phyloP scores from a whole-genome alignment of 2,113 vertebrate species.

The Toxotes jaculatrix region DNA sequence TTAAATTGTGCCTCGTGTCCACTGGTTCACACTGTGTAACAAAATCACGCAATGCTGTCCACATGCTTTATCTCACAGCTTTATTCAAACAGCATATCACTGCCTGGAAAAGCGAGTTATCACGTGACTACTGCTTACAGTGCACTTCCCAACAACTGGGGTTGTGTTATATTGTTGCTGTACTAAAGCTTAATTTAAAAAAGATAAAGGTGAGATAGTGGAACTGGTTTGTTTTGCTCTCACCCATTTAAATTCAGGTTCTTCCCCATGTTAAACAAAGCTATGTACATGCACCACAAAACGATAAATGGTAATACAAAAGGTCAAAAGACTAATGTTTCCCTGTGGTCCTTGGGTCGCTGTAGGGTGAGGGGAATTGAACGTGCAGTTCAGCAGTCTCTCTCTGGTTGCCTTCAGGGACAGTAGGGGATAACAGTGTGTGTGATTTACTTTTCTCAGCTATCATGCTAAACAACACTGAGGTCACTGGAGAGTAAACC shows the following conservation, averaged over 20 bases:
- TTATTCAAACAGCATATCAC: not conserved
- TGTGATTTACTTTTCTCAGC: slow-evolving; percentile 25
- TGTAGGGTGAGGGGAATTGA: slow-evolving; percentile 1
- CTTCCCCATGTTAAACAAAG: not conserved
- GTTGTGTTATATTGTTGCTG: not conserved
- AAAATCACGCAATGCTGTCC: not conserved
- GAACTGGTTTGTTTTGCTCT: not conserved
- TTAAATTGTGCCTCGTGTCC: not conserved
- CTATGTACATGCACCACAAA: not conserved
- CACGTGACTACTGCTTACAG: not conserved
- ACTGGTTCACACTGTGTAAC: not conserved
- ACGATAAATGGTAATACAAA: not conserved
- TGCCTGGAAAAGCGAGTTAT: not conserved
- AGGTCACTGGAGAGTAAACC: slow-evolving; percentile 42
- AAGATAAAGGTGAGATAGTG: not conserved
- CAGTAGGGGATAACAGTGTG: slow-evolving; percentile 2
- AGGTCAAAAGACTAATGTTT: slow-evolving; percentile 1
- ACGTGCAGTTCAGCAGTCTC: not conserved
- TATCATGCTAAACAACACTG: slow-evolving; percentile 1
- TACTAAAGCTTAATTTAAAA: not conserved
- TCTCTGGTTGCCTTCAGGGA: not conserved
- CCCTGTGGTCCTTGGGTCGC: not conserved
- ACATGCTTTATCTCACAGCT: not conserved
- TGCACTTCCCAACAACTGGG: not conserved
- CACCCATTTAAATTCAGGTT: not conserved